Conservation (phyloP, 2,888 invertebrate genomes). For the Cosmorhoe ocellata region DNA sequence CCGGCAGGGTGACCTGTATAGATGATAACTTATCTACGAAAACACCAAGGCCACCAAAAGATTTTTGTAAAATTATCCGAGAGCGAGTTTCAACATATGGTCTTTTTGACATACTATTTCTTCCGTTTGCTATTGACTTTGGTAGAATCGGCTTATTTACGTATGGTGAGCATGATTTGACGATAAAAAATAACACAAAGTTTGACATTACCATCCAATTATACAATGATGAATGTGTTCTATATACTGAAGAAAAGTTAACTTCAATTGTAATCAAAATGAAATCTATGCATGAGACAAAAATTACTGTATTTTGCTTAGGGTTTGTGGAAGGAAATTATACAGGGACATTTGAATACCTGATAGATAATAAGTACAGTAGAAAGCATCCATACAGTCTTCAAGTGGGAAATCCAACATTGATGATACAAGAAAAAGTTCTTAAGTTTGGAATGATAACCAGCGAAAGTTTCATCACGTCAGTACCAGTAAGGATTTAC, state of each 20-base stretch:
- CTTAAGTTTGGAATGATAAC: slow-evolving; percentile 76
- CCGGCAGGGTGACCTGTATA: slow-evolving; percentile 48
- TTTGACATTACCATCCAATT: slow-evolving; percentile 53
- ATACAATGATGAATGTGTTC: slow-evolving; percentile 46
- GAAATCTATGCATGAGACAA: slow-evolving; percentile 44
- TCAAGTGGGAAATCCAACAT: slow-evolving; percentile 54
- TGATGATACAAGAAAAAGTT: slow-evolving; percentile 55
- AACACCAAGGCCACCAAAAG: slow-evolving; percentile 27
- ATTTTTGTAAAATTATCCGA: slow-evolving; percentile 50
- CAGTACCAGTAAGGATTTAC: slow-evolving; percentile 61
- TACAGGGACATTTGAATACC: slow-evolving; percentile 56
- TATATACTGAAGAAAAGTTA: slow-evolving; percentile 54
- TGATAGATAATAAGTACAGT: slow-evolving; percentile 56
- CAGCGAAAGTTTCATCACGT: slow-evolving; percentile 63
- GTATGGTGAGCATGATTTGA: slow-evolving; percentile 52
- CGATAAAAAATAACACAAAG: slow-evolving; percentile 60
- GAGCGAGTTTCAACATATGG: slow-evolving; percentile 48
- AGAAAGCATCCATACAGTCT: slow-evolving; percentile 59
- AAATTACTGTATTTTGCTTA: slow-evolving; percentile 51
- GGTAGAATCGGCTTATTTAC: slow-evolving; percentile 61
- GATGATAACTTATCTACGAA: slow-evolving; percentile 32
- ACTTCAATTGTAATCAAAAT: slow-evolving; percentile 45
- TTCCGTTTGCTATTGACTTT: slow-evolving; percentile 59
- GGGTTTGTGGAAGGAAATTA: slow-evolving; percentile 53
- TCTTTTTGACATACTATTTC: slow-evolving; percentile 54